Conservation (phyloP, 2,797 vertebrate species). For the Molossus molossus region DNA sequence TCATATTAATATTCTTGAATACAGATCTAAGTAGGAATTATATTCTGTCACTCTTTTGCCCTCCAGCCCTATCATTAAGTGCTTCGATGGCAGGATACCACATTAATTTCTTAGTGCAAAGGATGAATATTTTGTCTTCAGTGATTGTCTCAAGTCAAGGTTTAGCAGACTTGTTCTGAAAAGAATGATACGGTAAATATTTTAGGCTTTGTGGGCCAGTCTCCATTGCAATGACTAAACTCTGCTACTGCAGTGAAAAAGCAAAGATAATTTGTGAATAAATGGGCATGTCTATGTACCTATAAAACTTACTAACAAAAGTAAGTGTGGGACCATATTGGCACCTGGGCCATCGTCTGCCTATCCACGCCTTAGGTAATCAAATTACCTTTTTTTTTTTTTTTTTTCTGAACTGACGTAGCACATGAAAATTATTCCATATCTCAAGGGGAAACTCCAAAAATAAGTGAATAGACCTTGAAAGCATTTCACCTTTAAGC, state of each 20-base stretch:
- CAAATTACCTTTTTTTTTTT: constrained; percentile 58
- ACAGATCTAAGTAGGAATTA: constrained; percentile 77
- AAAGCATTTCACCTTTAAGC: constrained; percentile 92
- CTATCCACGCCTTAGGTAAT: constrained; percentile 67
- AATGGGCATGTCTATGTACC: neutral
- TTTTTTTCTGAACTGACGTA: constrained; percentile 47
- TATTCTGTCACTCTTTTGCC: constrained; percentile 9
- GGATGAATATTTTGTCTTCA: constrained; percentile 53
- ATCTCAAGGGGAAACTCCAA: constrained; percentile 5
- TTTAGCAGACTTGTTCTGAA: neutral
- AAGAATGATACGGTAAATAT: neutral
- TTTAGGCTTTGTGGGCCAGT: neutral
- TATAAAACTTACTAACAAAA: constrained; percentile 25
- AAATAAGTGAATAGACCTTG: neutral
- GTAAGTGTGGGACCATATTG: neutral
- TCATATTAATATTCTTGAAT: constrained; percentile 73
- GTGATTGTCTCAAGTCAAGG: neutral
- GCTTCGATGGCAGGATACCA: neutral
- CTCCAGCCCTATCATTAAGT: neutral
- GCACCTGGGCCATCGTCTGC: neutral
- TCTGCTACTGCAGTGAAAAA: neutral
- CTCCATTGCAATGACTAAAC: neutral
- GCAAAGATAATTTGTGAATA: neutral
- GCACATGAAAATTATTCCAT: constrained; percentile 12
- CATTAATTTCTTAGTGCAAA: constrained; percentile 50